Percentiles rank a stretch among this genome's conserved stretches.
Conservation (phyloP, 2,797 vertebrate species). For the Crenuchus spilurus region DNA sequence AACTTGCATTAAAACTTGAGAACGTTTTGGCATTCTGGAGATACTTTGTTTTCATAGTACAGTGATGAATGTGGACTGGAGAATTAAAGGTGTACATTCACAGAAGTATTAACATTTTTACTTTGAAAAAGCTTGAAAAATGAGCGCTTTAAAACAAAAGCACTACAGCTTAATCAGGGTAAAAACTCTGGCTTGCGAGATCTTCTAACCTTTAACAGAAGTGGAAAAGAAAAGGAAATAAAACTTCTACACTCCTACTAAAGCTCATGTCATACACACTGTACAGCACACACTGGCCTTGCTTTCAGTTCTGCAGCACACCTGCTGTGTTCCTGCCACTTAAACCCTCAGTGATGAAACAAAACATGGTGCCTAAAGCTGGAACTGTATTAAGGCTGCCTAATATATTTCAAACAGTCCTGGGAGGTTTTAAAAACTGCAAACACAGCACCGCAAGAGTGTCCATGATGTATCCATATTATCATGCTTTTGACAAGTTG, state of each 20-base stretch:
- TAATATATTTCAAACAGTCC: not conserved
- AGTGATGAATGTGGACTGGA: too few species aligned
- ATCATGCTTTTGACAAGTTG: not conserved
- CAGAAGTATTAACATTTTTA: too few species aligned
- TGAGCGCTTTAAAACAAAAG: too few species aligned
- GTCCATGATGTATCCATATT: not conserved
- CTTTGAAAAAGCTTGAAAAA: too few species aligned
- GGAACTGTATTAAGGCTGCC: not conserved
- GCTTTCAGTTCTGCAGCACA: not conserved
- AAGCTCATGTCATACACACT: not conserved
- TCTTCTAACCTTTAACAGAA: not conserved
- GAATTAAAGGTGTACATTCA: too few species aligned
- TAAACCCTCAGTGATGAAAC: not conserved
- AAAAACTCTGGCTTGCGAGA: too few species aligned
- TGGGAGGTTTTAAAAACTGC: not conserved
- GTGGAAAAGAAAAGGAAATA: not conserved
- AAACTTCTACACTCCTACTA: not conserved
- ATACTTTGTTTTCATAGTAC: too few species aligned
- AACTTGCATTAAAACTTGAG: too few species aligned
- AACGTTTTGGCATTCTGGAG: too few species aligned
- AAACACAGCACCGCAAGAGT: not conserved
- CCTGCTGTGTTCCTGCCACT: constrained; percentile 5
- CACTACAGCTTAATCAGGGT: too few species aligned
- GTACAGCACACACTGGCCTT: not conserved
- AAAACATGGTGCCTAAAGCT: not conserved